Percentiles rank a stretch among this genome's conserved stretches.
phyloP scores from a whole-genome alignment of 2,113 vertebrate genomes.

The Peromyscus maniculatus region DNA sequence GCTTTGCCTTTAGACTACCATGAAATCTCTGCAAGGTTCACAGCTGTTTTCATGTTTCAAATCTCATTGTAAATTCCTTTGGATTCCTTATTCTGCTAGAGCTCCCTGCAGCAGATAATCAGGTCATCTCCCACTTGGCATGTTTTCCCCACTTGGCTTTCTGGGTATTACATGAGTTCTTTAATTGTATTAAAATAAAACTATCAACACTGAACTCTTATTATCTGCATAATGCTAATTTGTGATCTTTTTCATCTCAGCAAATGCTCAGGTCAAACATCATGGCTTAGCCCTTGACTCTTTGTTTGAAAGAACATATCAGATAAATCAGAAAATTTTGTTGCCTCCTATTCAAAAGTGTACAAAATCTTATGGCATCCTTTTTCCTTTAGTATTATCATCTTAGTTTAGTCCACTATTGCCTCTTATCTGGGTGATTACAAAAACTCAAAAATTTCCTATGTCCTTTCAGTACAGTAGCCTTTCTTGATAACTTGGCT shows the following conservation, averaged over 20 bases:
- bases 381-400: background rate
- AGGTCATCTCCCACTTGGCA: background rate
- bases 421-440: background rate
- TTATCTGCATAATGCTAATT: background rate
- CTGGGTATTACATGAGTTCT: background rate
- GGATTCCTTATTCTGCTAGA: background rate
- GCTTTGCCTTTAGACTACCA: background rate
- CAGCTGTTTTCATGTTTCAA: background rate
- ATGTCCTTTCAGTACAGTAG: background rate
- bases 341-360: background rate
- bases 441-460: background rate
- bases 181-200: conserved; percentile 20
- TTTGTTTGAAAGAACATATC: background rate
- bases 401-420: background rate
- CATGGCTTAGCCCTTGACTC: background rate
- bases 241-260: background rate
- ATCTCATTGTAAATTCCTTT: background rate
- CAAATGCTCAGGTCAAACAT: background rate
- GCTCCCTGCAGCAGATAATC: background rate
- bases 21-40: background rate
- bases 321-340: background rate
- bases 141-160: background rate
- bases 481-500: background rate
- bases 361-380: background rate
- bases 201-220: background rate